Conservation (phyloP, 2,888 invertebrate genomes). For the Torymus texanus region DNA sequence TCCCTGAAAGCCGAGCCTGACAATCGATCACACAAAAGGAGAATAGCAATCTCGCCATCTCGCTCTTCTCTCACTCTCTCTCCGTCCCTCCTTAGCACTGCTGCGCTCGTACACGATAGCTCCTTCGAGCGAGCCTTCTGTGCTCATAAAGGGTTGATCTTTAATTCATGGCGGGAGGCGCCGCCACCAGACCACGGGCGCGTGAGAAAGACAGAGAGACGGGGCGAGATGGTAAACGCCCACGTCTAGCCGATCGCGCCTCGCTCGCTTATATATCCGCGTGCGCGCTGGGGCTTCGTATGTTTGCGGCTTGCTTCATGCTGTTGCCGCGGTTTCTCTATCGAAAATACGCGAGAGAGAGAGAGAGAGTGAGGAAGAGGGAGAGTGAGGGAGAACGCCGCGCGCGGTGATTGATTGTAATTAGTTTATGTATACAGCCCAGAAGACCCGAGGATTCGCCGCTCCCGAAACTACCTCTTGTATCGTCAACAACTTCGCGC, state of each 20-base stretch:
- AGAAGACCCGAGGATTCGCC: constrained; percentile 52
- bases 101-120: constrained; percentile 38
- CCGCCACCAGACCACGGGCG: constrained; percentile 46
- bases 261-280: constrained; percentile 6
- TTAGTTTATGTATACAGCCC: constrained; percentile 64
- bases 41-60: constrained; percentile 44
- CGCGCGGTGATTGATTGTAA: constrained; percentile 66
- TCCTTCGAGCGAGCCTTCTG: constrained; percentile 58
- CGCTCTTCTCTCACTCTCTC: constrained; percentile 28
- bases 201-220: constrained; percentile 15
- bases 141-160: constrained; percentile 65
- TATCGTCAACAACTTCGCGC: constrained; percentile 48
- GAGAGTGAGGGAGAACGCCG: not conserved
- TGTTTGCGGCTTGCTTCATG: constrained; percentile 53
- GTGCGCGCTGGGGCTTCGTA: constrained; percentile 42
- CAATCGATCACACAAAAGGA: constrained; percentile 52
- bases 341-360: constrained; percentile 47
- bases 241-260: constrained; percentile 54
- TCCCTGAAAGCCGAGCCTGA: constrained; percentile 35
- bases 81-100: constrained; percentile 42
- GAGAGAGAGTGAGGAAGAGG: too few species aligned
- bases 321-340: constrained; percentile 34
- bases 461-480: constrained; percentile 32
- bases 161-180: constrained; percentile 67
- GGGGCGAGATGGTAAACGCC: constrained; percentile 53